Base-by-base conservation (phyloP, 2,797 vertebrate species). In the Myotis pilosus region DNA sequence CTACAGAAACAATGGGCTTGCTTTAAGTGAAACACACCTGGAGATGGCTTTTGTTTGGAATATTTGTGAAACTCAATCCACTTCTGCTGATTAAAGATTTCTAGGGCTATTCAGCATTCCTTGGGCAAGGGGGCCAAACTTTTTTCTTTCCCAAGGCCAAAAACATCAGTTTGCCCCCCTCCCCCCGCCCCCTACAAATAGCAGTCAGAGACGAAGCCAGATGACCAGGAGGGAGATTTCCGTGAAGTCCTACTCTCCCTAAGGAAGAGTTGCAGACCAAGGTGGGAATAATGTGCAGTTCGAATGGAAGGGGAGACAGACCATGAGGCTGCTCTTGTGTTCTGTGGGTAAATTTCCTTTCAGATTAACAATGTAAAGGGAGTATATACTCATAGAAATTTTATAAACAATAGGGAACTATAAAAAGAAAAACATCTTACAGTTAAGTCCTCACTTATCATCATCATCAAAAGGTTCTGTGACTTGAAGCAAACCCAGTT, bases 211-310 rank as follows among this genome's bases (percentile, higher is more conserved):
- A 51, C 13, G 0, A 30, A 64, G 51, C 38, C 41, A 3, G 36
- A 38, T 1, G 20, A 3, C 6, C 8, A 2, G 87, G 33, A 36
- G 66, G 28, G 11, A 5, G 1, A 47, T 44, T 49, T 28, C 5
- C 3, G 1, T 13, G 8, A 68, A 38, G 17, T 9, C 23, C 44
- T 19, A 2, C 5, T 30, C 33, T 76, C 79, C 22, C 15, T 36
- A 23, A 2, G 28, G 53, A 85, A 84, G 30, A 33, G 11, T 3
- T 1, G 3, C 36, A 66, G 15, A 41, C 47, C 20, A 16, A 13
- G 22, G 25, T 9, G 10, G 13, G 4, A 44, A 51, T 6, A 23
- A 23, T 0, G 1, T 8, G 22, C 12, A 13, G 55, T 7, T 57
- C 1, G 2, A 8, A 25, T 17, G 75, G 75, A 86, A 55, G 41